Percentiles rank a stretch among this genome's conserved stretches.
Conservation (phyloP, 2,888 invertebrate genomes). For the Melipona bicolor region DNA sequence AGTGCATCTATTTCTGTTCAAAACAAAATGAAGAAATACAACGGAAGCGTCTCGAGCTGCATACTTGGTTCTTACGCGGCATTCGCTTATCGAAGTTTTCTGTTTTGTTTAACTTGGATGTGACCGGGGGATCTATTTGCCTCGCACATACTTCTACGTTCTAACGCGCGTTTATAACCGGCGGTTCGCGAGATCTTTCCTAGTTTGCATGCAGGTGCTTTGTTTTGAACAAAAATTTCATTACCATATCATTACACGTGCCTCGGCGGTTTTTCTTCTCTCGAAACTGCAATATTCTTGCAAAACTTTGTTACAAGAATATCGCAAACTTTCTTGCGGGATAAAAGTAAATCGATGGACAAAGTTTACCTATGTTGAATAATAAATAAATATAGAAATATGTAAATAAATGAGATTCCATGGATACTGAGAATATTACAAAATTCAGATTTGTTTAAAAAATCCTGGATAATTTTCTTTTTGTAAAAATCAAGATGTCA, state of each 20-base stretch:
- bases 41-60: neutral
- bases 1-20: constrained; percentile 7
- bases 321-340: neutral
- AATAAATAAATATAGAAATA: neutral
- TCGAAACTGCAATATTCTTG: neutral
- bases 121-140: neutral
- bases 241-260: neutral
- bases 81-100: neutral
- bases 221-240: neutral
- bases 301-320: neutral
- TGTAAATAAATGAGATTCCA: neutral
- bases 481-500: neutral
- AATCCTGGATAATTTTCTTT: neutral
- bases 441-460: neutral
- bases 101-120: neutral
- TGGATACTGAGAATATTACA: neutral
- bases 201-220: neutral
- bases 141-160: neutral
- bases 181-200: neutral
- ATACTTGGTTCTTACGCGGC: constrained; percentile 11
- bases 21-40: constrained; percentile 2
- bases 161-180: neutral
- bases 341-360: neutral
- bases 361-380: neutral
- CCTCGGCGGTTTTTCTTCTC: neutral